Evolutionary conservation across 2,888 invertebrate genomes (phyloP).

Genomic region (Lathronympha strigana): DNA sequence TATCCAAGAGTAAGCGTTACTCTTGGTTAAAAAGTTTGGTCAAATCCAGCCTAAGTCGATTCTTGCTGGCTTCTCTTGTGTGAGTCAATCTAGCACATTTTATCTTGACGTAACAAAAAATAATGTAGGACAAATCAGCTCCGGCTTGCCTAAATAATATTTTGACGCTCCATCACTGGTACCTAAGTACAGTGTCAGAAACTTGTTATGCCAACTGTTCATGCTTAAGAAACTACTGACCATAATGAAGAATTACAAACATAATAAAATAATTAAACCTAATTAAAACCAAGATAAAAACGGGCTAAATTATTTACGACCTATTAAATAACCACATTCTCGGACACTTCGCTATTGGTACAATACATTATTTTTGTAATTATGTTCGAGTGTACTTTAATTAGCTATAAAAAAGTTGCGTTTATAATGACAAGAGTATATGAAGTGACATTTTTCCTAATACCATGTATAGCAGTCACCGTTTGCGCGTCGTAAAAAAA

Average conservation of each 20-base stretch:
- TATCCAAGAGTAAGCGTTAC: too few species aligned
- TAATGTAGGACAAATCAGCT: too few species aligned
- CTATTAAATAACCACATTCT: constrained; percentile 22
- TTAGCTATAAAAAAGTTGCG: constrained; percentile 25
- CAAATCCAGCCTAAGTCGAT: too few species aligned
- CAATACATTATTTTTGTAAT: constrained; percentile 32
- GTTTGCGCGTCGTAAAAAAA: constrained; percentile 45
- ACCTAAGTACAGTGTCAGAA: too few species aligned
- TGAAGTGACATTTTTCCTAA: constrained; percentile 41
- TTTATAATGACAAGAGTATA: constrained; percentile 31
- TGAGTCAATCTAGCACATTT: too few species aligned
- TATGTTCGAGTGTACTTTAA: constrained; percentile 20
- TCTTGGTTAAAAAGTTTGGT: too few species aligned
- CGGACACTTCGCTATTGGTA: constrained; percentile 14
- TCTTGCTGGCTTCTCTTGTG: too few species aligned
- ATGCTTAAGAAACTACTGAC: not conserved
- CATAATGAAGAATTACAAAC: too few species aligned
- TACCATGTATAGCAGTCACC: constrained; percentile 43
- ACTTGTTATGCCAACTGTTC: too few species aligned
- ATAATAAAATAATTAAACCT: constrained; percentile 11
- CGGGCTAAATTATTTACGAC: constrained; percentile 11
- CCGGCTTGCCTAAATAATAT: too few species aligned
- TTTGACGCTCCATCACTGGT: too few species aligned
- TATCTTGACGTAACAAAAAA: too few species aligned
- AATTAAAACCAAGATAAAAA: constrained; percentile 22